These are phyloP conservation scores for Anthopleura sola DNA, from an alignment of 64 coral and sea anemone species.

Conservation along the genomic window DNA sequence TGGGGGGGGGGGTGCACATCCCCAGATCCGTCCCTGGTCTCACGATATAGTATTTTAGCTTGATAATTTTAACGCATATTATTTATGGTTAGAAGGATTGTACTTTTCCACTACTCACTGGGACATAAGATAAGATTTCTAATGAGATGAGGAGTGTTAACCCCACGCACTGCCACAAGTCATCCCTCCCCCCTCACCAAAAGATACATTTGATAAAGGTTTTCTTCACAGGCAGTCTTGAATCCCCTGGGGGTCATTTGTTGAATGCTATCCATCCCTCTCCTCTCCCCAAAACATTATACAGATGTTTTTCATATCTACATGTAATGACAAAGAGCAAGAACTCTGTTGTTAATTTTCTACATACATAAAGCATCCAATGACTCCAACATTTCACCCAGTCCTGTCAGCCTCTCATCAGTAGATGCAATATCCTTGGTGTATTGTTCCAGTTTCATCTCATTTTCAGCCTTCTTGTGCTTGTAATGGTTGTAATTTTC, in stretches of 20 bases:
- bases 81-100: not conserved
- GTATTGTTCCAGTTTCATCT: slow-evolving; percentile 43
- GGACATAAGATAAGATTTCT: not conserved
- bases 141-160: not conserved
- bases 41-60: no score
- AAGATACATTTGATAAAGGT: no score
- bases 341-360: not conserved
- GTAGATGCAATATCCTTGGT: slow-evolving; percentile 41
- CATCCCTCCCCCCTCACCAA: no score
- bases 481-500: slow-evolving; percentile 45
- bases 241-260: not conserved
- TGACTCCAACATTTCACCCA: slow-evolving; percentile 76
- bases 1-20: no score
- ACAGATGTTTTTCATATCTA: not conserved
- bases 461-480: slow-evolving; percentile 56
- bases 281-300: no score
- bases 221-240: no score
- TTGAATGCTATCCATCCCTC: not conserved
- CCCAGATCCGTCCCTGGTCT: no score
- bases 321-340: not conserved
- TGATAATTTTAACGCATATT: no score
- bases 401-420: slow-evolving; percentile 51
- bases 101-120: not conserved
- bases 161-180: not conserved
- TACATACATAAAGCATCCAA: slow-evolving; percentile 87